Conservation (phyloP, 2,797 vertebrate genomes). For the Eulemur coronatus region DNA sequence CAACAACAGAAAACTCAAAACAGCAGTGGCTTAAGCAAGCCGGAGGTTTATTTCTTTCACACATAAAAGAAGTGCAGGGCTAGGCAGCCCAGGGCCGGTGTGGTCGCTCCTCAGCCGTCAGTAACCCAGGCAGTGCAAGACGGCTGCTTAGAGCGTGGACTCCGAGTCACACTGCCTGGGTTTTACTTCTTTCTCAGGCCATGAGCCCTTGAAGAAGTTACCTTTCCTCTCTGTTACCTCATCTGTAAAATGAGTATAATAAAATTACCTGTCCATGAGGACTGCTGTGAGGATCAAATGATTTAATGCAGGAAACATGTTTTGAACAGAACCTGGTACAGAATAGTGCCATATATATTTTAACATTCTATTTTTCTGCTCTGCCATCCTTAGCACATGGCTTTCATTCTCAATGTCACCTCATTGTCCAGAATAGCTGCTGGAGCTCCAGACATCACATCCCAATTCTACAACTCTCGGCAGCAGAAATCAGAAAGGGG, state of each 20-base stretch:
- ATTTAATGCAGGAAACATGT: not conserved
- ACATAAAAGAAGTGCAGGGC: not conserved
- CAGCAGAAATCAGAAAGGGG: not conserved
- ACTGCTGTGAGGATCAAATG: not conserved
- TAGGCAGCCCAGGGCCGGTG: no score
- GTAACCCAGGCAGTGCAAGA: not conserved
- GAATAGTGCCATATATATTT: not conserved
- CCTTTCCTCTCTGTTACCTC: not conserved
- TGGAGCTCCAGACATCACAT: not conserved
- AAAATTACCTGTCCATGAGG: not conserved
- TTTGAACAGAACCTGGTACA: not conserved
- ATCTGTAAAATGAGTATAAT: not conserved
- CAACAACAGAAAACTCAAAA: constrained; percentile 51
- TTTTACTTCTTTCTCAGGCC: not conserved
- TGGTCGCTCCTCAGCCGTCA: rapidly evolving
- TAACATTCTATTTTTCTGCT: not conserved
- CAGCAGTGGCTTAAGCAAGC: constrained; percentile 14
- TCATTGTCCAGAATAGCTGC: not conserved
- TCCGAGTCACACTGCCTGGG: not conserved
- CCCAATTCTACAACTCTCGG: not conserved
- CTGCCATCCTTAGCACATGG: not conserved
- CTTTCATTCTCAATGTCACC: not conserved
- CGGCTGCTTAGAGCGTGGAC: not conserved
- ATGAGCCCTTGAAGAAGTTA: not conserved
- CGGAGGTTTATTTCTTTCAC: not conserved